phyloP scores from a whole-genome alignment of 2,113 vertebrate genomes.

The Phyllopteryx taeniolatus region DNA sequence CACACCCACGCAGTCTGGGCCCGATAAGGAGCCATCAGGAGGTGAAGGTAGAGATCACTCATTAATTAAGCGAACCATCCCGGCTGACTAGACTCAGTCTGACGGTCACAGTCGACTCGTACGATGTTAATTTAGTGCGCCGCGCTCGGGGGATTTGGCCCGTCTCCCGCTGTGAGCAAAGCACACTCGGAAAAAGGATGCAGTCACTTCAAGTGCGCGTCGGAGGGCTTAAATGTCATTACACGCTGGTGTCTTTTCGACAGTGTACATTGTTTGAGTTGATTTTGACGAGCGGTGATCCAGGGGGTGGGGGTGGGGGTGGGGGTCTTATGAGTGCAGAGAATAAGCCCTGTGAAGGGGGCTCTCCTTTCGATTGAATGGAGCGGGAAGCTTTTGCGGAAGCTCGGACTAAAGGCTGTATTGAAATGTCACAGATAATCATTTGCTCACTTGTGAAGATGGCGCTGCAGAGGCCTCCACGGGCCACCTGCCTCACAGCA shows the following conservation, averaged over 20 bases:
- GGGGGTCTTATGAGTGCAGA: slow-evolving; percentile 38
- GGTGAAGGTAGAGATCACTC: slow-evolving; percentile 72
- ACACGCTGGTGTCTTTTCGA: slow-evolving; percentile 51
- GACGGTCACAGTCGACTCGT: slow-evolving; percentile 49
- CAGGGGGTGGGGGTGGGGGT: slow-evolving; percentile 9
- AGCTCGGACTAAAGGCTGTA: slow-evolving; percentile 48
- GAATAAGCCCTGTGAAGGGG: slow-evolving; percentile 57
- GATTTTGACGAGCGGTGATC: slow-evolving; percentile 53
- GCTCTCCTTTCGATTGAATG: slow-evolving; percentile 55
- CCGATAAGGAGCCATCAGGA: slow-evolving; percentile 70
- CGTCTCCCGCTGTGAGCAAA: slow-evolving; percentile 52
- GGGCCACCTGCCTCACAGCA: slow-evolving; percentile 47
- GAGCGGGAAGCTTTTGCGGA: slow-evolving; percentile 49
- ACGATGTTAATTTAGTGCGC: slow-evolving; percentile 47
- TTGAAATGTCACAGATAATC: slow-evolving; percentile 66
- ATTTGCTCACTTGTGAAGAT: slow-evolving; percentile 49
- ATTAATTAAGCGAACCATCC: slow-evolving; percentile 52
- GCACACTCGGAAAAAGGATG: slow-evolving; percentile 45
- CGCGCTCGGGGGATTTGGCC: slow-evolving; percentile 39
- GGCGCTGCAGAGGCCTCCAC: slow-evolving; percentile 31
- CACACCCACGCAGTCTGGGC: slow-evolving; percentile 51
- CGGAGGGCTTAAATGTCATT: slow-evolving; percentile 58
- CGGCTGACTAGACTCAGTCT: slow-evolving; percentile 61
- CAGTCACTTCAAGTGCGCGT: slow-evolving; percentile 45
- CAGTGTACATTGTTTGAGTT: slow-evolving; percentile 55